Conservation (phyloP, 2,888 invertebrate species). For the Orthonevra nobilis region DNA sequence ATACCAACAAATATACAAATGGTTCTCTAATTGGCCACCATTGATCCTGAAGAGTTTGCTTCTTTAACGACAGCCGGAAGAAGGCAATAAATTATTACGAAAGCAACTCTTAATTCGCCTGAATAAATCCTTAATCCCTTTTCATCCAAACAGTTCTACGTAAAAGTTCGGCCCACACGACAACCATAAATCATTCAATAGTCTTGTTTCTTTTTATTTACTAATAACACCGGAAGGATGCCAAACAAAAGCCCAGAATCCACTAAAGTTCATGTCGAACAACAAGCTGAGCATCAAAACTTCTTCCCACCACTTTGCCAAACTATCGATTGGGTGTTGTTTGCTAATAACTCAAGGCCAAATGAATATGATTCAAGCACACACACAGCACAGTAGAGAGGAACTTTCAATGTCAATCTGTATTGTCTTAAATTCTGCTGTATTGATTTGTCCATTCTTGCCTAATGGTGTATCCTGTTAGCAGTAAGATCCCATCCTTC, state of each 20-base stretch:
- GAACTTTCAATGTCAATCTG: conserved; percentile 48
- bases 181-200: conserved; percentile 50
- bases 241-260: conserved; percentile 21
- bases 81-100: conserved; percentile 2
- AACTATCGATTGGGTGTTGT: conserved; percentile 56
- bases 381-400: background rate
- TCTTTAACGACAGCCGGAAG: too few relatives aligned
- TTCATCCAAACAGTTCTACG: conserved; percentile 14
- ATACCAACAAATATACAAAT: too few relatives aligned
- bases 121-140: conserved; percentile 20
- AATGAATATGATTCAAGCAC: conserved; percentile 43
- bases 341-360: conserved; percentile 62
- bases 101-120: background rate
- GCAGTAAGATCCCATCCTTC: background rate
- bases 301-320: conserved; percentile 26
- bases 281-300: conserved; percentile 29
- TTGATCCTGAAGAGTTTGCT: too few relatives aligned
- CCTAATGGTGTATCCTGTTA: conserved; percentile 1
- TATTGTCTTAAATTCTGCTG: conserved; percentile 47
- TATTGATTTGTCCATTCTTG: conserved; percentile 59
- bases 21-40: too few relatives aligned
- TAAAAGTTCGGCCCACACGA: background rate
- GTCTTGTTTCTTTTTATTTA: conserved; percentile 8
- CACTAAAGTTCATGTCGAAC: conserved; percentile 20
- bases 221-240: conserved; percentile 45